A percentile compares a stretch with the other conserved stretches of the same genome.
Conservation (phyloP, 2,113 vertebrate species). For the Tragelaphus strepsiceros region DNA sequence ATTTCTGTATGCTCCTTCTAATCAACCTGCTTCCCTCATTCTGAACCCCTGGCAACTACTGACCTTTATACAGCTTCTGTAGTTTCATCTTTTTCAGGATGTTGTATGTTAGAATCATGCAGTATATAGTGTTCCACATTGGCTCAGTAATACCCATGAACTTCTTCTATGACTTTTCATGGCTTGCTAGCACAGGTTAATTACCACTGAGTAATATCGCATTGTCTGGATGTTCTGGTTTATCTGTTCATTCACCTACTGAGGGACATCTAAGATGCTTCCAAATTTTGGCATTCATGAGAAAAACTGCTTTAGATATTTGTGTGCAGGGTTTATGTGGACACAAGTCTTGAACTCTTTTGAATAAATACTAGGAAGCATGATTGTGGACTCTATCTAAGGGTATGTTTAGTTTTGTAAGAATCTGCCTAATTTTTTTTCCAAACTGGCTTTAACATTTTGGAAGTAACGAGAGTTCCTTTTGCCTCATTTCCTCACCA, state of each 20-base stretch:
- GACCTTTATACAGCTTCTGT: background rate
- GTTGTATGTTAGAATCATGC: background rate
- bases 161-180: background rate
- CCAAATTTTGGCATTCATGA: background rate
- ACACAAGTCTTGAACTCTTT: background rate
- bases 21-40: background rate
- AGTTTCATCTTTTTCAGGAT: background rate
- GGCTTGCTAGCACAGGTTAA: accelerated
- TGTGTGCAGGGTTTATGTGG: background rate
- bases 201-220: background rate
- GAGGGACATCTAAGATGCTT: background rate
- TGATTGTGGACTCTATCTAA: background rate
- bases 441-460: background rate
- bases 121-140: accelerated
- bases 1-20: no score
- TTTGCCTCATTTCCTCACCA: background rate
- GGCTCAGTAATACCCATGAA: background rate
- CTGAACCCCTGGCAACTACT: background rate
- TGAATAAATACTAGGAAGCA: background rate
- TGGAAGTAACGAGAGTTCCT: background rate
- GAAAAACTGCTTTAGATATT: background rate
- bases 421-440: background rate
- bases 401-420: background rate
- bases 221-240: background rate
- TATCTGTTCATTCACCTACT: background rate